Conservation (phyloP, 1,140 invertebrate genomes). For the Drosophila serrata region DNA sequence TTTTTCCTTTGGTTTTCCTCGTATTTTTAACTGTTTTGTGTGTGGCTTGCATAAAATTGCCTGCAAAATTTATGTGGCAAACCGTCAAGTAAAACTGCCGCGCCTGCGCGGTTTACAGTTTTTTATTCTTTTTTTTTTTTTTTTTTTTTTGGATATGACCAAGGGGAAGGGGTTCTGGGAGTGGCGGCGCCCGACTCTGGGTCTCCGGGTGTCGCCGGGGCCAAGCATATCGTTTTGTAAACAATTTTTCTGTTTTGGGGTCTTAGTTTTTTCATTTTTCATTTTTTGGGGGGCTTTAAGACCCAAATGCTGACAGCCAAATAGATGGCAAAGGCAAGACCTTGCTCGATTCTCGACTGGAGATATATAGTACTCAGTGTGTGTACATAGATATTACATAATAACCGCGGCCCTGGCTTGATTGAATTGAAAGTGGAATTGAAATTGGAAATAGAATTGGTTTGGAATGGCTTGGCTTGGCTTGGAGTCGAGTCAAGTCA, state of each 20-base stretch:
- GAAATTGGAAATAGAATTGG: constrained; percentile 2
- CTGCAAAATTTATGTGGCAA: constrained; percentile 74
- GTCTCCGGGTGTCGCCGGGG: constrained; percentile 44
- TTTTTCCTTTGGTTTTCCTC: constrained; percentile 15
- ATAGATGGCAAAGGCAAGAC: constrained; percentile 66
- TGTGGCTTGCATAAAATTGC: constrained; percentile 51
- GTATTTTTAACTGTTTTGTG: constrained; percentile 8
- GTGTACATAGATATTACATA: constrained; percentile 64
- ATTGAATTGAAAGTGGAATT: constrained; percentile 70
- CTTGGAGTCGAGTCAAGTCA: constrained; percentile 39
- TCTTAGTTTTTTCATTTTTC: constrained; percentile 31
- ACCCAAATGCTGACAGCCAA: constrained; percentile 70
- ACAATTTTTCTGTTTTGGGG: constrained; percentile 35
- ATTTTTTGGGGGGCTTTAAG: constrained; percentile 53
- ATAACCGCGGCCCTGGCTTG: constrained; percentile 48
- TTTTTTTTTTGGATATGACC: constrained; percentile 1
- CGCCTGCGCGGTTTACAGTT: constrained; percentile 58
- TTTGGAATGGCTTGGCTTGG: constrained; percentile 36
- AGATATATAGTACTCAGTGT: constrained; percentile 22
- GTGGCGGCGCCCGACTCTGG: constrained; percentile 58
- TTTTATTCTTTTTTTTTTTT: neutral
- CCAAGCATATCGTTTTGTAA: constrained; percentile 69
- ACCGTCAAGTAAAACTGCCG: constrained; percentile 58
- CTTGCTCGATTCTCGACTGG: constrained; percentile 62
- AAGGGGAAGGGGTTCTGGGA: constrained; percentile 51